phyloP scores from a whole-genome alignment of 2,797 vertebrate species.

The Melanotaenia maccullochi region DNA sequence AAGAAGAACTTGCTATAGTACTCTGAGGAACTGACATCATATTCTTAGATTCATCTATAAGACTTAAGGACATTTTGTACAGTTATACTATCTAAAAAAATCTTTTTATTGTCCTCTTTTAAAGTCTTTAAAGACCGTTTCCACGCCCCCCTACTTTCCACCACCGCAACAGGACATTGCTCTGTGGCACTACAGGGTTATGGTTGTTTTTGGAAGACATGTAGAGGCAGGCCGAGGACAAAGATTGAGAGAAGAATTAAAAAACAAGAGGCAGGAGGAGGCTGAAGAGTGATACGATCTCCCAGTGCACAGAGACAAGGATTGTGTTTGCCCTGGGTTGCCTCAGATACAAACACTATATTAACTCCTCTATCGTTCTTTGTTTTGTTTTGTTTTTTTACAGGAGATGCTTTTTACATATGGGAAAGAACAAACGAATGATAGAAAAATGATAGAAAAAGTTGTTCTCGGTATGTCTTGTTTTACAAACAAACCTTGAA shows the following conservation, averaged over 20 bases:
- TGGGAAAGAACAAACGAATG: conserved; percentile 12
- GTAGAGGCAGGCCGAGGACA: conserved; percentile 77
- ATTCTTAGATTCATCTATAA: conserved; percentile 3
- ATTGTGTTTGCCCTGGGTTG: conserved; percentile 61
- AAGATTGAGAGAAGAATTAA: conserved; percentile 64
- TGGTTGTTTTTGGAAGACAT: conserved; percentile 67
- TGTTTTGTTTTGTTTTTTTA: conserved; percentile 9
- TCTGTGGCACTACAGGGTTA: conserved; percentile 66
- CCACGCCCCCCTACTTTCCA: conserved; percentile 6
- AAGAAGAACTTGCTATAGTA: conserved; percentile 64
- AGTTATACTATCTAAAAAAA: not conserved
- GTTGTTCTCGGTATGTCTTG: not conserved
- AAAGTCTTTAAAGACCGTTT: not conserved
- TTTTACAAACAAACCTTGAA: conserved; percentile 23
- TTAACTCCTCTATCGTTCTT: conserved; percentile 46
- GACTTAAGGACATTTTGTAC: conserved; percentile 21
- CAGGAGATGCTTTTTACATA: conserved; percentile 37
- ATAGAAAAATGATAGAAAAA: conserved; percentile 7
- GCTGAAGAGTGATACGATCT: conserved; percentile 71
- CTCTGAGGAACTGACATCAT: conserved; percentile 59
- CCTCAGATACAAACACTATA: conserved; percentile 53
- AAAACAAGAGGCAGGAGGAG: conserved; percentile 66
- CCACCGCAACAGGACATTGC: conserved; percentile 77
- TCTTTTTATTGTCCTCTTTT: not conserved
- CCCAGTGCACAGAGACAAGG: conserved; percentile 48